Conservation (phyloP, 2,797 vertebrate genomes). For the Acropternis orthonyx region DNA sequence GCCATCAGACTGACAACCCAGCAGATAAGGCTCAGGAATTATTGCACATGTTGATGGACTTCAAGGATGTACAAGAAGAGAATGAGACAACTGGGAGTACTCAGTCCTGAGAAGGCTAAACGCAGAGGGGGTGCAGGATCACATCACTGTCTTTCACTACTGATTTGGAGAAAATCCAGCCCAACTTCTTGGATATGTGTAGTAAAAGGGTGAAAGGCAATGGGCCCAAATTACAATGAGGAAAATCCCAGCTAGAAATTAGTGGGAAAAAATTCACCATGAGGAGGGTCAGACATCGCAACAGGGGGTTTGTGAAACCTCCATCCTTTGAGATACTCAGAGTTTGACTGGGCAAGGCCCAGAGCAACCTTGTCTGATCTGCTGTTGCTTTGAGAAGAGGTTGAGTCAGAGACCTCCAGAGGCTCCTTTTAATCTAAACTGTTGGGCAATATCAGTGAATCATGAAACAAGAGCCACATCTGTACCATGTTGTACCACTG, state of each 20-base stretch:
- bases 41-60: background rate
- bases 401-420: background rate
- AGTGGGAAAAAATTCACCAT: background rate
- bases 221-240: background rate
- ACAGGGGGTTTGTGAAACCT: background rate
- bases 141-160: background rate
- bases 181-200: rapidly evolving
- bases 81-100: background rate
- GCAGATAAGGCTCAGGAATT: constrained; percentile 36
- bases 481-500: background rate
- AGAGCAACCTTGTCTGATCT: background rate
- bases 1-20: background rate
- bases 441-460: background rate
- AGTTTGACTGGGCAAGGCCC: background rate
- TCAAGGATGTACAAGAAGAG: constrained; percentile 44
- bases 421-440: background rate
- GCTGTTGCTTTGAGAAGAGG: background rate
- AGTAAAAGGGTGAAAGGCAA: background rate
- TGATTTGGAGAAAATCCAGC: background rate
- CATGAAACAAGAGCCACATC: background rate
- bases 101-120: background rate
- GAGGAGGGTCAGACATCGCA: background rate
- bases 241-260: background rate
- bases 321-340: background rate
- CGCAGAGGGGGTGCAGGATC: too few relatives aligned